Percentiles rank a stretch among this genome's conserved stretches.
These are phyloP conservation scores for Xiphydria camelus DNA, from an alignment of 2,888 invertebrate genomes.

Conservation along the genomic window DNA sequence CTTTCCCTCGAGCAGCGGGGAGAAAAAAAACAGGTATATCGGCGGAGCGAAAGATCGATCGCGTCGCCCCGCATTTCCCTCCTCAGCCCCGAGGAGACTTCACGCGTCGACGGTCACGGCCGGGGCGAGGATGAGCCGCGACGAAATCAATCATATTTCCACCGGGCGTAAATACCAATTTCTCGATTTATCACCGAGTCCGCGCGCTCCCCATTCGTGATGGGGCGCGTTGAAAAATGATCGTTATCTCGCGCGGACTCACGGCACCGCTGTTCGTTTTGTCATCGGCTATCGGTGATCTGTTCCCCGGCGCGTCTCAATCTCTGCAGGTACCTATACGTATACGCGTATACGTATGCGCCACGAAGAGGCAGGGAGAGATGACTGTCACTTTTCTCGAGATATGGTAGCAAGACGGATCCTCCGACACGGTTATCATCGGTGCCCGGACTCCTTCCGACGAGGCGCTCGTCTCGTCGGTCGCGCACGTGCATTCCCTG, in stretches of 20 bases:
- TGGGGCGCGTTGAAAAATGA: constrained; percentile 35
- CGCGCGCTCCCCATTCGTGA: too few relatives aligned
- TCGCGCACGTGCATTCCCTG: neutral
- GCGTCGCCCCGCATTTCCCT: too few relatives aligned
- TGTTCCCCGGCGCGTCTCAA: constrained; percentile 23
- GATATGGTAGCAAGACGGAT: constrained; percentile 35
- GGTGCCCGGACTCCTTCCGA: too few relatives aligned
- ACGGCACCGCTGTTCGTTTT: constrained; percentile 32
- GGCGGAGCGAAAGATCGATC: too few relatives aligned
- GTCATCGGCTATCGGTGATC: constrained; percentile 38
- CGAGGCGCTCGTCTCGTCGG: neutral
- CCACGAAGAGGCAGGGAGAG: constrained; percentile 15
- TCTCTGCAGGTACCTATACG: constrained; percentile 13
- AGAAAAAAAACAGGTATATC: too few relatives aligned
- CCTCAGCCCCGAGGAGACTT: too few relatives aligned
- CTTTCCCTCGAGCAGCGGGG: too few relatives aligned
- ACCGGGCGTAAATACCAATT: too few relatives aligned
- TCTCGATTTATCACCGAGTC: too few relatives aligned
- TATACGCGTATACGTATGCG: constrained; percentile 6
- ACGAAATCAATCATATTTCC: too few relatives aligned
- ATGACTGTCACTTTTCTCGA: constrained; percentile 37
- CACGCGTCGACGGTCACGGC: too few relatives aligned
- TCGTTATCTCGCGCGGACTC: constrained; percentile 30
- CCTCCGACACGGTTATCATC: constrained; percentile 7
- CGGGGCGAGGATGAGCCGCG: too few relatives aligned